phyloP scores from a whole-genome alignment of 2,797 vertebrate species.

The Melanotaenia trifasciata region DNA sequence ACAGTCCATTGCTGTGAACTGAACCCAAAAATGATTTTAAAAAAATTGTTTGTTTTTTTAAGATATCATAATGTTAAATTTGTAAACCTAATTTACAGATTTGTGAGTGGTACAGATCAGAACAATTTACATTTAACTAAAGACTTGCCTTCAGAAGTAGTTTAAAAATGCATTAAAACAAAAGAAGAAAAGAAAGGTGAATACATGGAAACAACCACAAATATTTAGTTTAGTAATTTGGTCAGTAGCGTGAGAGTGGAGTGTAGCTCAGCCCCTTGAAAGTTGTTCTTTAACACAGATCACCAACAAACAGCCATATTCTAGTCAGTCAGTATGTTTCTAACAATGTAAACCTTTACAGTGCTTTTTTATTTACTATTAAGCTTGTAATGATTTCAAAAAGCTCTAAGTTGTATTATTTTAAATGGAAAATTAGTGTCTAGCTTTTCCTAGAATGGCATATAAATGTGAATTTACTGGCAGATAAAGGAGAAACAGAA shows the following conservation, averaged over 20 bases:
- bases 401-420: not conserved
- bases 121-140: not conserved
- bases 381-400: not conserved
- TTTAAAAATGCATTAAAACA: not conserved
- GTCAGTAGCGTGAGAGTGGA: not conserved
- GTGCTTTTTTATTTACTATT: slow-evolving; percentile 11
- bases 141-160: not conserved
- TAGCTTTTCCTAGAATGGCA: not conserved
- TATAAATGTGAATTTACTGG: slow-evolving; percentile 40
- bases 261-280: not conserved
- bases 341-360: slow-evolving; percentile 22
- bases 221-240: not conserved
- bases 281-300: not conserved
- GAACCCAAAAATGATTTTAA: not conserved
- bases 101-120: not conserved
- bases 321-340: not conserved
- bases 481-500: slow-evolving; percentile 44
- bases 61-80: too few relatives aligned
- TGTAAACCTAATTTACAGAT: not conserved
- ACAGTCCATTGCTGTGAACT: not conserved
- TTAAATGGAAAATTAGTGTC: slow-evolving; percentile 4
- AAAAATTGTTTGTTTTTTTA: not conserved
- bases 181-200: not conserved
- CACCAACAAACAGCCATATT: not conserved
- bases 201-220: not conserved